Evolutionary conservation across 2,888 invertebrate species (phyloP), one percentile per base, ranked within the genome.

Genomic region (Zygogramma bicolorata): DNA sequence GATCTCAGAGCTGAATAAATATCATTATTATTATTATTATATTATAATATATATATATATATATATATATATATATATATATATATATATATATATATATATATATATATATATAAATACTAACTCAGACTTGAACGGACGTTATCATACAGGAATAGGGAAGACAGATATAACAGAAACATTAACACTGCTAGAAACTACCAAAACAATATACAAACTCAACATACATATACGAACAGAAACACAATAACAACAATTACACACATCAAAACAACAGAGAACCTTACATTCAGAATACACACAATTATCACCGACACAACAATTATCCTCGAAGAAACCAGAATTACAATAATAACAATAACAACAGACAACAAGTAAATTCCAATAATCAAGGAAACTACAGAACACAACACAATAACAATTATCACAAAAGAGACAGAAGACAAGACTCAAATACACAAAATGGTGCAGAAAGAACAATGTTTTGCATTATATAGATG

Each of bases 401-500:
- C 42, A 42, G 15, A 6, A 42, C 42, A 42, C 20, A 42, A 42
- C 20, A 42, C n/a, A 42, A 15, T 42, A 42, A 42, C 20, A 42
- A 42, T 42, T 18, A 42, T 42, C 18, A 20, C 20, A 20, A 42
- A 7, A 42, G 42, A 18, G 42, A 42, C 18, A 42, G 18, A 18
- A 20, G 20, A 42, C 7, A 15, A 15, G 42, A 42, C 15, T 42
- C 20, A 42, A 7, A 42, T 18, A n/a, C 42, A 15, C 20, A 42
- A 42, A 42, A 42, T 8, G 7, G 15, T 42, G 15, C n/a, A n/a
- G 42, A 20, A 20, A n/a, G 15, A 42, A 42, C 18, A 15, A 42
- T 34, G 31, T 29, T 10, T n/a, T 62, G n/a, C 61, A 62, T 68
- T 68, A 68, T 27, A 31, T 68, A 15, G 62, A 68, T 27, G 68